Evolutionary conservation across 2,113 vertebrate genomes (phyloP).

Genomic region (Hypocryptadius cinnamomeus): DNA sequence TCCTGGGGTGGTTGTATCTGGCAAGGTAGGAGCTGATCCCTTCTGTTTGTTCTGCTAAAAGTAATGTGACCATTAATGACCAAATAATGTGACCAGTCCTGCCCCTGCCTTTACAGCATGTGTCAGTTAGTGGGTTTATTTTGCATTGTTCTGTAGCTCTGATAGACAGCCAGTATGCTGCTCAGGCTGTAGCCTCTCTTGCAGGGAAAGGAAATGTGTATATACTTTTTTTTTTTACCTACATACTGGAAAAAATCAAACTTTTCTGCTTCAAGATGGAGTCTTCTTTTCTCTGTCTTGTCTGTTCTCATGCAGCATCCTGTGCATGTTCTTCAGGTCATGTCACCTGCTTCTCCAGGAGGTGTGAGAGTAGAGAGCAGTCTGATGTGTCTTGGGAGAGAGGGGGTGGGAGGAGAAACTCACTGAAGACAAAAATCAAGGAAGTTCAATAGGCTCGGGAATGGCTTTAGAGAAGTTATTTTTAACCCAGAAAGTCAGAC

Average conservation of each 20-base stretch:
- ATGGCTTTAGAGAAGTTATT: neutral
- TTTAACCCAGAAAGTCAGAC: neutral
- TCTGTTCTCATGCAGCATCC: neutral
- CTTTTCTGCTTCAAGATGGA: neutral
- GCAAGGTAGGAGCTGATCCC: constrained; percentile 25
- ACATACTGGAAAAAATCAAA: neutral
- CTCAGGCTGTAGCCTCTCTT: neutral
- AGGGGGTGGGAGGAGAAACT: neutral
- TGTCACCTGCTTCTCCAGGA: neutral
- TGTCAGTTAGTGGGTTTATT: neutral
- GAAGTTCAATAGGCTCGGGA: neutral
- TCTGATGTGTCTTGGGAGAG: neutral
- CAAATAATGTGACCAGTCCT: neutral
- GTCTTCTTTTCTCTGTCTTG: neutral
- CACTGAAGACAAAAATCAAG: neutral
- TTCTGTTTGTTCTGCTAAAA: neutral
- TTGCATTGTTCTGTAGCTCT: neutral
- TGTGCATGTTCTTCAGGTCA: neutral
- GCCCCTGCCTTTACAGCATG: neutral
- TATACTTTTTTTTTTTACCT: neutral
- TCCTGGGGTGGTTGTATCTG: neutral
- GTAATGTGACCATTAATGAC: neutral
- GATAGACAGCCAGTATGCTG: neutral
- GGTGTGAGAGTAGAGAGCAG: neutral
- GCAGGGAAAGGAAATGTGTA: neutral